Evolutionary conservation across 2,797 vertebrate species (phyloP), one percentile per base, ranked within the genome.

Genomic region (Tenualosa thibaudeaui): DNA sequence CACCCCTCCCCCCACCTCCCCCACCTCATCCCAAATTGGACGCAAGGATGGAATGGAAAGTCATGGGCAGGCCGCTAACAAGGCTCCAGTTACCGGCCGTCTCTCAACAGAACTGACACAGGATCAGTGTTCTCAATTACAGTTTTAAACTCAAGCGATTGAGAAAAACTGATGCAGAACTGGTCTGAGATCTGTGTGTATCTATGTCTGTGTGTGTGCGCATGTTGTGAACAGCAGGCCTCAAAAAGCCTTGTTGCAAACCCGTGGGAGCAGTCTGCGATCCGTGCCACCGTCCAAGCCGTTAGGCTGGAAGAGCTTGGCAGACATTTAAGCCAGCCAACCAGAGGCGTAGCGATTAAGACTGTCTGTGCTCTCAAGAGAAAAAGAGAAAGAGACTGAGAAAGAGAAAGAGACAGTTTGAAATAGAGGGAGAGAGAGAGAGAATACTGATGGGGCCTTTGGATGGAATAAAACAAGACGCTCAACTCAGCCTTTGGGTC

Each of bases 291-390:
- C 24, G 24, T 31, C 62, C 62, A 31, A 65, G 24, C 62, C 62
- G 9, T 3, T 31, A 10, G 62, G 26, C 24, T 12, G 24, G 62
- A 9, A 12, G 62, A 31, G 62, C 12, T 51, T 26, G 81, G 50
- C 81, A 68, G 68, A 85, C 83, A 86, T 86, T 89, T 88, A 90
- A 87, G 84, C 89, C 87, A 92, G 92, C 94, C 90, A 75, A 85
- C 90, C 90, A 91, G 86, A 90, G 93, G 91, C 93, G 92, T 89
- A 91, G 91, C 91, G 92, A 95, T 94, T 95, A 94, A 93, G 89
- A 91, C 85, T 58, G 54, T 58, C 19, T 17, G 82, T 89, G 87
- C 90, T 93, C 89, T 90, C 83, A 88, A 87, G 88, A 81, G 81
- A 81, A 85, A 81, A 1, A 58, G 56, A 58, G 19, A 58, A n/a